Conservation (phyloP, 64 coral and sea anemone genomes). For the Platygyra sinensis region DNA sequence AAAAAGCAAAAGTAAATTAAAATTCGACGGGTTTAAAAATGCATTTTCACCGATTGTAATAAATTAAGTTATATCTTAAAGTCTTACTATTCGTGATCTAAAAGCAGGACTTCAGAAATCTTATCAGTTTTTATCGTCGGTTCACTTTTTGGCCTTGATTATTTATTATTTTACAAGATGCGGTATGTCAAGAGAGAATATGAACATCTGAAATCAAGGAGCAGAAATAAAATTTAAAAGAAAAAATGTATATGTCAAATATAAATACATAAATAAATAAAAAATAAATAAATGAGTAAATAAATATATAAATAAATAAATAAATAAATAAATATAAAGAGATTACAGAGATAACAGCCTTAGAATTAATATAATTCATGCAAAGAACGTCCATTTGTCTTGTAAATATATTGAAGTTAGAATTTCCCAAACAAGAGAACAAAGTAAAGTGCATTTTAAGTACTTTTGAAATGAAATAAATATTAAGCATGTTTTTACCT, state of each 20-base stretch:
- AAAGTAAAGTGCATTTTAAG: background rate
- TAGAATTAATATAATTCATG: background rate
- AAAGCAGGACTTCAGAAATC: too few relatives aligned
- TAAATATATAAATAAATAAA: background rate
- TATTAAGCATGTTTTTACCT: background rate
- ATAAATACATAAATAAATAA: too few relatives aligned
- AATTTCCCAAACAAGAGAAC: background rate
- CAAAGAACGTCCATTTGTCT: background rate
- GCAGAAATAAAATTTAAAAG: background rate
- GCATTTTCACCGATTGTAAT: too few relatives aligned
- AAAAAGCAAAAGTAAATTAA: too few relatives aligned
- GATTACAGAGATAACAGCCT: background rate
- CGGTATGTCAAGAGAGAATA: too few relatives aligned
- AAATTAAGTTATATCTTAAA: too few relatives aligned
- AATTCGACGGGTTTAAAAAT: too few relatives aligned
- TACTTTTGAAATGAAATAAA: background rate
- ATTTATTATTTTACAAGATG: background rate
- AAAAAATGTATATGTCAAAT: background rate
- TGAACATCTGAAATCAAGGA: too few relatives aligned
- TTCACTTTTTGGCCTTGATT: background rate
- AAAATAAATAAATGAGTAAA: background rate
- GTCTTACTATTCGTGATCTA: too few relatives aligned
- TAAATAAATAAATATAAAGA: background rate
- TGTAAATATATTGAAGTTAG: constrained; percentile 7
- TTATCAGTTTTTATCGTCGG: background rate